Conservation (phyloP, 2,797 vertebrate genomes). For the Enteromius mattozi region DNA sequence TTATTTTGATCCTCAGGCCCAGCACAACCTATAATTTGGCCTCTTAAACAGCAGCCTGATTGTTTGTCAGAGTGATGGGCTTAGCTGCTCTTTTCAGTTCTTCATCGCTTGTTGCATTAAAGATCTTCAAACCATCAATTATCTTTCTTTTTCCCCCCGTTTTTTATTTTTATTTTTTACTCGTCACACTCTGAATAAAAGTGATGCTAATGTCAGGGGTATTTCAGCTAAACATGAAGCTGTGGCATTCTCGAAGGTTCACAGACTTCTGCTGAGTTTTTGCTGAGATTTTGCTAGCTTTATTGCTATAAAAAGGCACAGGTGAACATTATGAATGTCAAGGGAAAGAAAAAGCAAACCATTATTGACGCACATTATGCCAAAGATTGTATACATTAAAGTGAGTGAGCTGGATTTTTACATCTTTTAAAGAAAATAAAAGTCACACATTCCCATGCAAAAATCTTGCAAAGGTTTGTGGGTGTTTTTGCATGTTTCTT, state of each 20-base stretch:
- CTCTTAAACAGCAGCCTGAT: conserved; percentile 80
- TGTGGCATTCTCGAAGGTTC: conserved; percentile 42
- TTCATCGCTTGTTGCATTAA: conserved; percentile 79
- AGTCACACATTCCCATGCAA: neutral
- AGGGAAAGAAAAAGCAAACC: conserved; percentile 9
- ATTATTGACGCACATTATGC: neutral
- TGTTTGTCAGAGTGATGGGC: conserved; percentile 80
- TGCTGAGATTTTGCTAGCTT: conserved; percentile 17
- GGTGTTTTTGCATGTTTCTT: neutral
- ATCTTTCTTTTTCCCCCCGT: conserved; percentile 62
- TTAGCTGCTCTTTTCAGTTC: conserved; percentile 80
- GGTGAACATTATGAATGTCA: conserved; percentile 28
- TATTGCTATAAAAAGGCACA: conserved; percentile 21
- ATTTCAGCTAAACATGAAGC: conserved; percentile 61
- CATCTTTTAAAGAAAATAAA: neutral
- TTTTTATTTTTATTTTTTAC: conserved; percentile 74
- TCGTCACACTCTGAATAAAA: conserved; percentile 76
- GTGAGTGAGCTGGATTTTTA: neutral
- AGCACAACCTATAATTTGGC: conserved; percentile 75
- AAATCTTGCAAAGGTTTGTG: neutral
- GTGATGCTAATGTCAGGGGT: conserved; percentile 70
- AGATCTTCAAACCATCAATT: conserved; percentile 81
- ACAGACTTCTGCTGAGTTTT: conserved; percentile 14
- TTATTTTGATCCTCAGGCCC: conserved; percentile 75
- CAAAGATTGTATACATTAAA: conserved; percentile 28